phyloP scores from a whole-genome alignment of 2,888 invertebrate genomes.

The Listrodromus nycthemerus region DNA sequence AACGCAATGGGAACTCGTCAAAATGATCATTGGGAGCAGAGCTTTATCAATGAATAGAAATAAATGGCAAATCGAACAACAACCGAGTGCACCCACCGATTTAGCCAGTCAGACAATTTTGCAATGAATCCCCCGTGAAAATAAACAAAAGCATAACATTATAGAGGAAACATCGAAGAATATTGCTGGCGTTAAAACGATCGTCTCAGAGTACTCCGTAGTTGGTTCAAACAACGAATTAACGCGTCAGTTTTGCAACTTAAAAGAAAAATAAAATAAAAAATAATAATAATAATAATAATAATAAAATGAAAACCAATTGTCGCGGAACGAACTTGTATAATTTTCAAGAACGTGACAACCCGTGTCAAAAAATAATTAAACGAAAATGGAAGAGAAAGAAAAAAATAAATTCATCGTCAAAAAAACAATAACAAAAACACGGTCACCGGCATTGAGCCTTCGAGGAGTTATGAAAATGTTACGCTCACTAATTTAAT shows the following conservation, averaged over 20 bases:
- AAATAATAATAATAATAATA: slow-evolving; percentile 3
- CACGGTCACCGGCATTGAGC: slow-evolving; percentile 28
- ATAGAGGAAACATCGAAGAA: slow-evolving; percentile 2
- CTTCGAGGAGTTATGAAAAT: slow-evolving; percentile 25
- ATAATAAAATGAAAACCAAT: slow-evolving; percentile 6
- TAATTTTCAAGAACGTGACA: slow-evolving; percentile 7
- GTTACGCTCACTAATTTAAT: background rate
- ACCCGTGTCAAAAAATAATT: background rate
- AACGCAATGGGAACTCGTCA: slow-evolving; percentile 62
- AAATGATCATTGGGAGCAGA: background rate
- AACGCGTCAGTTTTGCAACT: slow-evolving; percentile 33
- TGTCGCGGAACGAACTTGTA: slow-evolving; percentile 5
- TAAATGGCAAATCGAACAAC: slow-evolving; percentile 72
- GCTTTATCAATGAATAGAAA: slow-evolving; percentile 67
- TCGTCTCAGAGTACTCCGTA: background rate
- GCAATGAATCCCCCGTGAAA: slow-evolving; percentile 4
- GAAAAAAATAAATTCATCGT: slow-evolving; percentile 64
- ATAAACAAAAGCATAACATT: slow-evolving; percentile 29
- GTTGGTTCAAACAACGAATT: background rate
- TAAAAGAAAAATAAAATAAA: slow-evolving; percentile 20
- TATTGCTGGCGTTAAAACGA: slow-evolving; percentile 37
- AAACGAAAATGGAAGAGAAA: slow-evolving; percentile 50
- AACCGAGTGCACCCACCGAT: slow-evolving; percentile 60
- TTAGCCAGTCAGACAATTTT: slow-evolving; percentile 1
- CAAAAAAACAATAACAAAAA: slow-evolving; percentile 55